These are phyloP conservation scores for Arremon brunneinucha DNA, from an alignment of 2,797 vertebrate species.

Conservation along the genomic window DNA sequence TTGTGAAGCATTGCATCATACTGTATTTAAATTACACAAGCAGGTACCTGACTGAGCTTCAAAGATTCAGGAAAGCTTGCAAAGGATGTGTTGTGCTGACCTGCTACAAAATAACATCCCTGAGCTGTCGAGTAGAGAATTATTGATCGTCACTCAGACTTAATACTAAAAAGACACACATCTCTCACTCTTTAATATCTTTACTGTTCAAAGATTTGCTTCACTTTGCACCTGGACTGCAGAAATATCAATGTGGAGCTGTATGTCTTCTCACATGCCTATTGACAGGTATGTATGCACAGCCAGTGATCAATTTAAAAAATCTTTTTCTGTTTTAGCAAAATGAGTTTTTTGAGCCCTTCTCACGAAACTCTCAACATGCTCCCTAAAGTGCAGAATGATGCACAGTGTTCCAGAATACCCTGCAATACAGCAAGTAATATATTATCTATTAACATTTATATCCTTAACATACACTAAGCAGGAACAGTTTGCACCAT, in stretches of 20 bases:
- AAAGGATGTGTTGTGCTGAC: not conserved
- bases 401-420: not conserved
- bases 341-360: not conserved
- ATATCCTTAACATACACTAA: not conserved
- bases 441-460: not conserved
- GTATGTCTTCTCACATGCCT: not conserved
- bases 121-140: not conserved
- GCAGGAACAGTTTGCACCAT: not conserved
- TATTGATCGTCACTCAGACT: not conserved
- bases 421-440: not conserved
- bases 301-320: not conserved
- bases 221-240: conserved; percentile 3
- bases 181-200: not conserved
- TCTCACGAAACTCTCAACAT: not conserved
- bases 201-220: not conserved
- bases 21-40: not conserved
- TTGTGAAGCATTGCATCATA: not conserved
- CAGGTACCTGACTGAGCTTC: not conserved
- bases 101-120: not conserved
- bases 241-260: not conserved
- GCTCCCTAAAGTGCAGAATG: not conserved
- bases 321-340: not conserved
- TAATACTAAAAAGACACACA: not conserved
- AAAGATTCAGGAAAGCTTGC: not conserved
- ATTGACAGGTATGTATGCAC: not conserved